A percentile compares a stretch with the other conserved stretches of the same genome.
Conservation (phyloP, 2,797 vertebrate species). For the Salarias fasciatus region DNA sequence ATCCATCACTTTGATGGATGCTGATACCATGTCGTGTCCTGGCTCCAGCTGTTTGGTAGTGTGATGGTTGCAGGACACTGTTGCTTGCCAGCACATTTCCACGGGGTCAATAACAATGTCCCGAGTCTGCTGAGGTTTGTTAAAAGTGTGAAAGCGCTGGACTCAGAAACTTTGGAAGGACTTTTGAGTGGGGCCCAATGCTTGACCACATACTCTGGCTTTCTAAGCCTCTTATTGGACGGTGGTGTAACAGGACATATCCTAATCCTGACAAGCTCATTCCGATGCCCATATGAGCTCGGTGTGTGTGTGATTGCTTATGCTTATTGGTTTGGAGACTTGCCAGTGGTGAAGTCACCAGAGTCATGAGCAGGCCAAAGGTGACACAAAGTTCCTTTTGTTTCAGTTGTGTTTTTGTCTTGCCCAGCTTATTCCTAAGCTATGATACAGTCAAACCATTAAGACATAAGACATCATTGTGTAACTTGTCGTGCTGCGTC, state of each 20-base stretch:
- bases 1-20: slow-evolving; percentile 65
- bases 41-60: slow-evolving; percentile 44
- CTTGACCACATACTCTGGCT: slow-evolving; percentile 36
- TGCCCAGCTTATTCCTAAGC: neutral
- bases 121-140: slow-evolving; percentile 27
- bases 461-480: slow-evolving; percentile 26
- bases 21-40: slow-evolving; percentile 70
- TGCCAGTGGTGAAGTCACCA: slow-evolving; percentile 35
- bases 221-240: slow-evolving; percentile 68
- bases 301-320: slow-evolving; percentile 46
- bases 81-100: slow-evolving; percentile 57
- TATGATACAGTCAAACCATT: neutral
- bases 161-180: slow-evolving; percentile 38
- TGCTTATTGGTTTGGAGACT: slow-evolving; percentile 57
- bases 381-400: slow-evolving; percentile 37
- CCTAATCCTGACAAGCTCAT: slow-evolving; percentile 60
- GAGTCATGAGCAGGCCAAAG: slow-evolving; percentile 39
- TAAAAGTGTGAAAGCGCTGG: slow-evolving; percentile 30
- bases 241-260: slow-evolving; percentile 57
- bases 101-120: slow-evolving; percentile 48
- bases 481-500: slow-evolving; percentile 28
- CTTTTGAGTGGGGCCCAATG: slow-evolving; percentile 37
- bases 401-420: slow-evolving; percentile 18
- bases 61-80: slow-evolving; percentile 21
- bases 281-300: slow-evolving; percentile 59